Evolutionary conservation across 2,113 vertebrate genomes (phyloP).

Genomic region (Cnemophilus loriae): DNA sequence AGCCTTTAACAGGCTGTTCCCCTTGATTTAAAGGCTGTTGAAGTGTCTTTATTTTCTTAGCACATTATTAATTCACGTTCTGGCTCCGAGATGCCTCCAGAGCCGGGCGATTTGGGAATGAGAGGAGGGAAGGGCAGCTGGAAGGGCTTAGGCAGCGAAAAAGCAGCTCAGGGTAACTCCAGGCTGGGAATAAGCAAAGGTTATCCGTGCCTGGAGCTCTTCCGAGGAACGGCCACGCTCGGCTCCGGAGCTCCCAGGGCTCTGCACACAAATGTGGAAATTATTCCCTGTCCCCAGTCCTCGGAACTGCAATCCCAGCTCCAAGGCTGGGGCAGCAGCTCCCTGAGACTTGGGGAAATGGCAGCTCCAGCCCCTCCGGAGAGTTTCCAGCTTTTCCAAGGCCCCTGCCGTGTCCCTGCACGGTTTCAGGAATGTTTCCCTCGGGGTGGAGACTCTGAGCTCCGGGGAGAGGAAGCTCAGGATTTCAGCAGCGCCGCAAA

Average conservation of each 20-base stretch:
- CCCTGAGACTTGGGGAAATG: not conserved
- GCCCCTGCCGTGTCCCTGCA: not conserved
- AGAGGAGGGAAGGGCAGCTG: not conserved
- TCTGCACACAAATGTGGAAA: accelerated
- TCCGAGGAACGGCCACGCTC: not conserved
- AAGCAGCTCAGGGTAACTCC: not conserved
- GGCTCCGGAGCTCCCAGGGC: not conserved
- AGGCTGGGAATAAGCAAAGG: not conserved
- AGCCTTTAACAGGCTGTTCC: conserved; percentile 17
- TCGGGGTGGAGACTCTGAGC: not conserved
- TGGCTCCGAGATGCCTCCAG: not conserved
- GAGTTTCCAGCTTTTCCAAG: accelerated
- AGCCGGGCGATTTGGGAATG: not conserved
- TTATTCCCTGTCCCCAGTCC: accelerated
- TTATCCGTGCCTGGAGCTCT: accelerated
- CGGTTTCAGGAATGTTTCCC: accelerated
- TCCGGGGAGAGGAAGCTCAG: accelerated
- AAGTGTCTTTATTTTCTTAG: conserved; percentile 41
- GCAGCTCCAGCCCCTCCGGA: not conserved
- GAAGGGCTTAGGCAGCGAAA: not conserved
- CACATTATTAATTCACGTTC: conserved; percentile 30
- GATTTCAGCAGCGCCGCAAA: not conserved
- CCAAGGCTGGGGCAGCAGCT: not conserved
- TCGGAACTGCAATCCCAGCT: not conserved
- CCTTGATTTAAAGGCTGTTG: conserved; percentile 41